Evolutionary conservation across 1,140 invertebrate genomes (phyloP), one percentile per base, ranked within the genome.

Genomic region (Drosophila paulistorum): DNA sequence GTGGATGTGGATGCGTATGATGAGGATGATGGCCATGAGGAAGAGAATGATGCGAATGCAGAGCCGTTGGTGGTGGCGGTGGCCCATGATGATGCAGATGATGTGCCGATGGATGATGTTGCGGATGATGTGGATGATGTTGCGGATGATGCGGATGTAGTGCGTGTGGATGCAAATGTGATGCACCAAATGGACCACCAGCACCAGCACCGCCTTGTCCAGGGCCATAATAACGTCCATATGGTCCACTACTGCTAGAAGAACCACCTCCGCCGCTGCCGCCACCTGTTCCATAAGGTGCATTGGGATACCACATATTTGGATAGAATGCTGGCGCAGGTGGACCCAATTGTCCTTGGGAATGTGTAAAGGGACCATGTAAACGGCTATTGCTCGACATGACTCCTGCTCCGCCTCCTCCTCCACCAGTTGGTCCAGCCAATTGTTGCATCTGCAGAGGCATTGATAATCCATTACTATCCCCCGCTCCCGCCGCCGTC

Each of bases 241-340:
- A 71, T 1, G 37, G 69, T 1, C 39, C 70, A 45, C 4, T 6
- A 17, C n/a, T n/a, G 30, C 45, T 14, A 7, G 6, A n/a, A 14
- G 13, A 3, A 51, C 45, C 45, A 10, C 58, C 48, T 0, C 55
- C 41, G 7, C 45, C 45, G 4, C 58, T 42, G 0, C 55, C 41
- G 7, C 64, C 64, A 0, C 67, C 58, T 39, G 58, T 65, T 14
- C 89, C 76, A 39, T 90, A 89, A 0, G 90, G 75, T 4, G 90
- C 83, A 75, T 91, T 91, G 2, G 90, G 90, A 65, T 91, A 89
- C 90, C 90, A 91, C 90, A 91, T 91, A 41, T 91, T 91, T 5
- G 86, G 83, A 74, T 89, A 81, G 66, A 90, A 87, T 11, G 64
- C 39, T 2, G 76, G 57, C 51, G 68, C 55, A 41, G 71, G 63